Percentiles rank a stretch among this genome's conserved stretches.
Conservation (phyloP, 2,113 vertebrate genomes). For the Dicerorhinus sumatrensis region DNA sequence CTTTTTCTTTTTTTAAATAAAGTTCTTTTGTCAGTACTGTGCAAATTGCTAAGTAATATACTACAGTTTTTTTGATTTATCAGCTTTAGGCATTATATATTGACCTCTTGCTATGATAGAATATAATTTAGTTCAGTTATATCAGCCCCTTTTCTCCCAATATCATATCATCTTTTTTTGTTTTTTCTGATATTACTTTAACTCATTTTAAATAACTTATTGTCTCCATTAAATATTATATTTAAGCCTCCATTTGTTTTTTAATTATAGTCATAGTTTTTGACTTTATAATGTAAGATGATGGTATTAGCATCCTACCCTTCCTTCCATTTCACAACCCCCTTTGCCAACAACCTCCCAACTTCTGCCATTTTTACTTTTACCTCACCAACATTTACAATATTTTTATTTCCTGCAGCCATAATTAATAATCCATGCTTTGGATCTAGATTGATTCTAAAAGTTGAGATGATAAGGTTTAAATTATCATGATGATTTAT, state of each 20-base stretch:
- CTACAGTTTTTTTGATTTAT: not conserved
- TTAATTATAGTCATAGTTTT: constrained; percentile 6
- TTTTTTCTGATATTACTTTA: not conserved
- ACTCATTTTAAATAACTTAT: constrained; percentile 10
- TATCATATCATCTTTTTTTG: not conserved
- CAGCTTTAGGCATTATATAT: not conserved
- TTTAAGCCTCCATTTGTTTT: not conserved
- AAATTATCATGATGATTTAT: not conserved
- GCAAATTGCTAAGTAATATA: not conserved
- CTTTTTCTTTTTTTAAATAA: not conserved
- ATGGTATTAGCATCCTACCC: not conserved
- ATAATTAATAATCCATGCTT: not conserved
- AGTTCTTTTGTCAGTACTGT: not conserved
- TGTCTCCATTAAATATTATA: not conserved
- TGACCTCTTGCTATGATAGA: constrained; percentile 7
- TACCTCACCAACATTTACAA: not conserved
- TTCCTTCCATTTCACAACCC: not conserved
- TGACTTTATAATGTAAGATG: not conserved
- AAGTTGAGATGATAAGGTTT: not conserved
- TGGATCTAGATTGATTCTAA: not conserved
- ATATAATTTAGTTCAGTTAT: not conserved
- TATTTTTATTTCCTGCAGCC: not conserved
- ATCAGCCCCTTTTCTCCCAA: not conserved
- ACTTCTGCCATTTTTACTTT: not conserved
- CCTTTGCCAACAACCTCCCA: not conserved